phyloP scores from a whole-genome alignment of 2,888 invertebrate genomes.

The Pteria penguin region DNA sequence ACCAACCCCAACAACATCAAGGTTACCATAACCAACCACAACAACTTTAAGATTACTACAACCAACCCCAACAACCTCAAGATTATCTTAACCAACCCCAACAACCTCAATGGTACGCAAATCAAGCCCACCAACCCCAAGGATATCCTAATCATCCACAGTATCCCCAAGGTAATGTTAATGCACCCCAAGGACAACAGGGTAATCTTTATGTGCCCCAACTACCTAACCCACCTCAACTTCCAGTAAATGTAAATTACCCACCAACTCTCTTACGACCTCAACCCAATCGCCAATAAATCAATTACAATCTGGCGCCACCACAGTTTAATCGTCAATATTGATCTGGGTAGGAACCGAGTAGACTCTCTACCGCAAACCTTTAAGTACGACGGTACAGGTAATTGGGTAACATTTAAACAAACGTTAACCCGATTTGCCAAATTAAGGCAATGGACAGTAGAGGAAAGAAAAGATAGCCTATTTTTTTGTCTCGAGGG shows the following conservation, averaged over 20 bases:
- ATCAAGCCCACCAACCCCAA: neutral
- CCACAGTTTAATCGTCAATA: neutral
- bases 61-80: no score
- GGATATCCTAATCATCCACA: neutral
- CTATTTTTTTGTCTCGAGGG: neutral
- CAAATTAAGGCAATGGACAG: neutral
- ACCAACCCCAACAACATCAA: no score
- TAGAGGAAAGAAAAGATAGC: neutral
- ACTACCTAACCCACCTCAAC: neutral
- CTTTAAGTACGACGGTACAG: neutral
- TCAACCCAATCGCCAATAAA: neutral
- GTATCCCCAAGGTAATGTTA: neutral
- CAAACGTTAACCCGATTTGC: neutral
- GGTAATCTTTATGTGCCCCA: neutral
- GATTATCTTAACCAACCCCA: no score
- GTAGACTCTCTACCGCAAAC: neutral
- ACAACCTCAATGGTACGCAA: no score
- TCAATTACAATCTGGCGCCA: neutral
- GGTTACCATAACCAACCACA: no score
- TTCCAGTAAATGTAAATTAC: neutral
- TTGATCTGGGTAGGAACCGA: neutral
- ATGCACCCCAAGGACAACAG: neutral
- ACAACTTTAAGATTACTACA: no score
- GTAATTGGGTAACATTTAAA: neutral
- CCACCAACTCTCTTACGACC: neutral